Conservation (phyloP, 2,888 invertebrate genomes). For the Ceriagrion tenellum region DNA sequence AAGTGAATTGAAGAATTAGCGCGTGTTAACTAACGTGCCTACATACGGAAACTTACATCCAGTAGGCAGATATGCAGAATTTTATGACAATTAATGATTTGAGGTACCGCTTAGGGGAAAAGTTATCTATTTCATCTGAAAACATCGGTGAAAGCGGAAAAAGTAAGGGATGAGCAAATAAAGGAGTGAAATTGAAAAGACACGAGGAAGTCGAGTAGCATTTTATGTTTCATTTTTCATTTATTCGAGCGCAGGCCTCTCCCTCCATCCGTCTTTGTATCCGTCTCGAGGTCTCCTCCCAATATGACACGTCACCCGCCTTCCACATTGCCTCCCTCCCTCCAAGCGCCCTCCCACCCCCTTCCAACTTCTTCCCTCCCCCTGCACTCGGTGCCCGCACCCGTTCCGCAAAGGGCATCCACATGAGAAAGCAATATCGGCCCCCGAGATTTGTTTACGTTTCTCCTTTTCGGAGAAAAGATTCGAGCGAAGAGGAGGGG, state of each 20-base stretch:
- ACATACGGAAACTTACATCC: too few relatives aligned
- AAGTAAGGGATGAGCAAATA: neutral
- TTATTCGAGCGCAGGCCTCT: neutral
- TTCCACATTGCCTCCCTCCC: neutral
- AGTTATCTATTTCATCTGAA: neutral
- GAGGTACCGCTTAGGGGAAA: too few relatives aligned
- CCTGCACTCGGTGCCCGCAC: neutral
- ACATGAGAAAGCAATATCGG: conserved; percentile 55
- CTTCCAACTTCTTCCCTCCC: conserved; percentile 7
- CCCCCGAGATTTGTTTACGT: conserved; percentile 59
- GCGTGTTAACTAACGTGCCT: too few relatives aligned
- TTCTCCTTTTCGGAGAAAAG: conserved; percentile 55
- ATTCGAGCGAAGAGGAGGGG: conserved; percentile 8
- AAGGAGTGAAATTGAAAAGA: neutral
- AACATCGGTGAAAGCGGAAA: neutral
- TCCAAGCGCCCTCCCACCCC: neutral
- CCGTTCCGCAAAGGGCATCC: neutral
- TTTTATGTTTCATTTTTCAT: neutral
- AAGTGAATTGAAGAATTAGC: too few relatives aligned
- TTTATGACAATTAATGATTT: too few relatives aligned
- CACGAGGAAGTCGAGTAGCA: neutral
- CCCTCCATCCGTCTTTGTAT: neutral
- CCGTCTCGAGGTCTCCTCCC: neutral
- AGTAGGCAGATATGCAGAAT: too few relatives aligned
- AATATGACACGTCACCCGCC: neutral